Percentiles rank a stretch among this genome's conserved stretches.
Evolutionary conservation across 1,140 invertebrate genomes (phyloP).

Genomic region (Aphelinus certus): DNA sequence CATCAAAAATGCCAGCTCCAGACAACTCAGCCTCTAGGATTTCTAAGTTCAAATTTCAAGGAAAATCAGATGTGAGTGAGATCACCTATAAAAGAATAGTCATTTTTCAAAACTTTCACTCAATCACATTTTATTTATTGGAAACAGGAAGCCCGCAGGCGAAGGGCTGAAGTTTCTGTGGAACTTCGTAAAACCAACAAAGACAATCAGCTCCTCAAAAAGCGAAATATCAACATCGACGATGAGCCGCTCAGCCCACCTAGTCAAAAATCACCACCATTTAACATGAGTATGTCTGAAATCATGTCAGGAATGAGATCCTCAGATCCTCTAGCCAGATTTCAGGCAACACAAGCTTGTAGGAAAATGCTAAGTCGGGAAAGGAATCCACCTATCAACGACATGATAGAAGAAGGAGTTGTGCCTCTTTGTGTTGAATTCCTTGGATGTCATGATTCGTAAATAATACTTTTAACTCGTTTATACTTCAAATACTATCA

Average conservation of each 20-base stretch:
- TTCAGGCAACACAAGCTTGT: conserved; percentile 78
- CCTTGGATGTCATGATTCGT: conserved; percentile 76
- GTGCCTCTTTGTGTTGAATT: conserved; percentile 87
- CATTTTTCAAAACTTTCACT: not conserved
- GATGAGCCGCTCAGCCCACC: conserved; percentile 68
- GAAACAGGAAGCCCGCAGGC: conserved; percentile 83
- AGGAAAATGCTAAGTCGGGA: conserved; percentile 92
- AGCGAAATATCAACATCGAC: conserved; percentile 82
- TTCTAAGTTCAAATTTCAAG: conserved; percentile 36
- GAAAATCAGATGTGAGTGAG: conserved; percentile 32
- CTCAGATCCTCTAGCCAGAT: conserved; percentile 69
- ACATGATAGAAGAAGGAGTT: conserved; percentile 86
- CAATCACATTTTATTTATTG: conserved; percentile 13
- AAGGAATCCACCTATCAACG: conserved; percentile 92
- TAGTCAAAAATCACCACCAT: conserved; percentile 65
- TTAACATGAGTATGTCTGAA: conserved; percentile 68
- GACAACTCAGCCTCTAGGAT: conserved; percentile 23
- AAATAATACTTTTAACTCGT: conserved; percentile 49
- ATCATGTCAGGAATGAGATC: conserved; percentile 74
- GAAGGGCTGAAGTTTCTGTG: conserved; percentile 87
- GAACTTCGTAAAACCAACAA: conserved; percentile 92
- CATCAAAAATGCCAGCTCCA: conserved; percentile 37
- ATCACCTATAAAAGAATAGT: not conserved
- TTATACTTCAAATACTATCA: conserved; percentile 1
- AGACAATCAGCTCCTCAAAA: conserved; percentile 95